Percentiles rank a stretch among this genome's conserved stretches.
These are phyloP conservation scores for Netelia fuscicornis DNA, from an alignment of 2,888 invertebrate species.

Conservation along the genomic window DNA sequence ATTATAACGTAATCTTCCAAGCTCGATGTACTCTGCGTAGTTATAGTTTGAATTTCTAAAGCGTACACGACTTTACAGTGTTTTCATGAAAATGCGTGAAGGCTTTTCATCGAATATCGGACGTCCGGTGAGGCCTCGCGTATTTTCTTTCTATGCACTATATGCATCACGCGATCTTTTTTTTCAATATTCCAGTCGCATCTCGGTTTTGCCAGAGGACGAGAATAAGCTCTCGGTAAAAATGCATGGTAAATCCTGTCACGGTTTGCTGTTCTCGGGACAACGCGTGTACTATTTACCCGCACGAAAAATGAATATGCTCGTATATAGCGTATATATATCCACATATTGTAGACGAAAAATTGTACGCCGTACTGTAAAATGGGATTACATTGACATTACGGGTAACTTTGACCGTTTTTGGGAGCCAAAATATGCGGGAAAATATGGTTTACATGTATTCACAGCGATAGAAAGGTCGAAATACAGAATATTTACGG, in stretches of 20 bases:
- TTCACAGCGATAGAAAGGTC: too few relatives aligned
- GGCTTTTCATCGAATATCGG: constrained; percentile 27
- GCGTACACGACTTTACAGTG: constrained; percentile 6
- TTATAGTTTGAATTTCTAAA: not conserved
- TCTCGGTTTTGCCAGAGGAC: not conserved
- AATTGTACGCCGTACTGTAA: too few relatives aligned
- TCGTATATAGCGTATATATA: too few relatives aligned
- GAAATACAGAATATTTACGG: too few relatives aligned
- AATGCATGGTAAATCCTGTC: not conserved
- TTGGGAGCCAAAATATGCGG: too few relatives aligned
- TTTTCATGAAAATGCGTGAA: constrained; percentile 14
- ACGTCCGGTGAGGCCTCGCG: not conserved
- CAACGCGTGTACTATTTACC: not conserved
- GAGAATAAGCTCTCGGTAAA: not conserved
- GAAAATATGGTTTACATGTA: too few relatives aligned
- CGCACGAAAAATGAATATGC: not conserved
- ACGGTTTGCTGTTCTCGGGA: not conserved
- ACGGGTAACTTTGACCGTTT: too few relatives aligned
- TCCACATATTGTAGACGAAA: too few relatives aligned
- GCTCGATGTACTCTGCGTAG: constrained; percentile 1
- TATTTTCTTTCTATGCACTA: not conserved
- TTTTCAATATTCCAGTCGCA: not conserved
- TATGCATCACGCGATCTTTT: not conserved
- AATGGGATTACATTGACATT: too few relatives aligned
- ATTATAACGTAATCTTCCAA: constrained; percentile 19